These are phyloP conservation scores for Nephila pilipes DNA, from an alignment of 1,140 invertebrate genomes.

Conservation along the genomic window DNA sequence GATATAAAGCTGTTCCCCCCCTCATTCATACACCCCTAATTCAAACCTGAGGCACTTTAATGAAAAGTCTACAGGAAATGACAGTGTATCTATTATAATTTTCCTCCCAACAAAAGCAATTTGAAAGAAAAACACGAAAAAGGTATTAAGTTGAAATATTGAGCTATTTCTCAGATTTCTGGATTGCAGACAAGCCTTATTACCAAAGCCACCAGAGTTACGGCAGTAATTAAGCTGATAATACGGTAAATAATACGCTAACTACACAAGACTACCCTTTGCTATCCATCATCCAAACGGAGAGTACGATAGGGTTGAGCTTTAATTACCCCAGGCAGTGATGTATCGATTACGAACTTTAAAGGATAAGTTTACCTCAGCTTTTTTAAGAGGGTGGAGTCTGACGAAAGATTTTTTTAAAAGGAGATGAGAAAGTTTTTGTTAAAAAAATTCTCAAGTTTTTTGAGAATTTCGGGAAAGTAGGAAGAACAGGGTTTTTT, in stretches of 20 bases:
- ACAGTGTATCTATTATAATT: not conserved
- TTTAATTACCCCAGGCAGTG: not conserved
- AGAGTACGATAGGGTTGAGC: not conserved
- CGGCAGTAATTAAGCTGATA: conserved; percentile 12
- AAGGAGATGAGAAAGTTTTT: not conserved
- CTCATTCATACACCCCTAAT: not conserved
- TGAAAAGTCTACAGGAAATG: not conserved
- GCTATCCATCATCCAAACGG: not conserved
- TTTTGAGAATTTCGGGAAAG: no score
- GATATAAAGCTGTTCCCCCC: not conserved
- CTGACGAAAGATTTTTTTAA: not conserved
- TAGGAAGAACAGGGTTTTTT: no score
- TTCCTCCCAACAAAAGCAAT: not conserved
- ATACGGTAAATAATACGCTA: conserved; percentile 18
- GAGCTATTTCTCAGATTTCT: not conserved
- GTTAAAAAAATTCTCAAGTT: not conserved
- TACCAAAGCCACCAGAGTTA: not conserved
- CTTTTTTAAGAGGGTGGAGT: not conserved
- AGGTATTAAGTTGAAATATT: conserved; percentile 36
- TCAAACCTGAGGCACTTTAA: not conserved
- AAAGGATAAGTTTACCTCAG: not conserved
- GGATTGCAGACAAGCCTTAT: not conserved
- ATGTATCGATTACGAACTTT: not conserved
- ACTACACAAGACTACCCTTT: not conserved
- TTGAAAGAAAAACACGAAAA: conserved; percentile 15